These are phyloP conservation scores for Gryllus longicercus DNA, from an alignment of 2,888 invertebrate genomes.

Conservation along the genomic window DNA sequence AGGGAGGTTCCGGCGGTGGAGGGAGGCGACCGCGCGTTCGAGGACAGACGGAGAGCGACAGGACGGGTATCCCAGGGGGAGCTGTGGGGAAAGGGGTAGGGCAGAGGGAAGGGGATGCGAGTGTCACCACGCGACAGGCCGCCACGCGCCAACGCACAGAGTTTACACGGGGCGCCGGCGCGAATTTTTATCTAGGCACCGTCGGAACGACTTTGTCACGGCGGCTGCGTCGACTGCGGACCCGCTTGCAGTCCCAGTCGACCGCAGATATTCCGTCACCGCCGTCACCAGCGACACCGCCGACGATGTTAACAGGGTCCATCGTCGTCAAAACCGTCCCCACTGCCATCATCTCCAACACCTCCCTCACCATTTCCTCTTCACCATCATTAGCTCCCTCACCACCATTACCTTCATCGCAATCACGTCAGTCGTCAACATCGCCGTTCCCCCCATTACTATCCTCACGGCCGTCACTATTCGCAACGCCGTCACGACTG, in stretches of 20 bases:
- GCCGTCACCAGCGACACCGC: no score
- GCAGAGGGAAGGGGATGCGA: background rate
- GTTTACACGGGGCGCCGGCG: background rate
- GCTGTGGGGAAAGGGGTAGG: no score
- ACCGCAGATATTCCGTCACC: no score
- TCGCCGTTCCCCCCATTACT: background rate
- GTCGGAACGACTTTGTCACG: background rate
- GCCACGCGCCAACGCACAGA: background rate
- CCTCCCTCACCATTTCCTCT: background rate
- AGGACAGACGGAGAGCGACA: no score
- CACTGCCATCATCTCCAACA: conserved; percentile 45
- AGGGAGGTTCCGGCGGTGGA: no score
- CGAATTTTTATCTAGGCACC: background rate
- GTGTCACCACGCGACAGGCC: background rate
- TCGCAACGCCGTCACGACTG: background rate
- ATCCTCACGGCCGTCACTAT: no score
- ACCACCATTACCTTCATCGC: no score
- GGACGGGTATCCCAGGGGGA: no score
- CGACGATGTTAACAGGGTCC: background rate
- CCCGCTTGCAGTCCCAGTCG: no score
- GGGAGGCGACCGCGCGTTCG: no score
- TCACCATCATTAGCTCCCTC: background rate
- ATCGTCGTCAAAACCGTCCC: conserved; percentile 42
- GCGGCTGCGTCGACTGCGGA: background rate
- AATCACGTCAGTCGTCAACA: background rate